A percentile compares a stretch with the other conserved stretches of the same genome.
phyloP scores from a whole-genome alignment of 2,888 invertebrate genomes.

The Anagyrus pseudococci region DNA sequence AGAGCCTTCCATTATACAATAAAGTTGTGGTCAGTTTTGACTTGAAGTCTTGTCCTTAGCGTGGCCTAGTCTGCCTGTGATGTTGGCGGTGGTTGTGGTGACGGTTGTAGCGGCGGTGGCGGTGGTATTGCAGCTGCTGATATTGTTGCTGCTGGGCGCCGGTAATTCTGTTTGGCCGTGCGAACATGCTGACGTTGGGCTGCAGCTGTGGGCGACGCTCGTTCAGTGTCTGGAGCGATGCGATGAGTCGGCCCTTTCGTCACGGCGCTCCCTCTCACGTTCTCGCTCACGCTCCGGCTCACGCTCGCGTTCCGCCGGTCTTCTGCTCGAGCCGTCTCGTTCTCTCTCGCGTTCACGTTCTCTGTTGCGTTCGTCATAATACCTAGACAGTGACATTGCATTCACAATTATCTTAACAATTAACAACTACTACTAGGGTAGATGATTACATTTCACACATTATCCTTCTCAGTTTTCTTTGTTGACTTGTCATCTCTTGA shows the following conservation, averaged over 20 bases:
- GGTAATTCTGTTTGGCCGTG: too few relatives aligned
- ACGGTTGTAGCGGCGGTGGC: not conserved
- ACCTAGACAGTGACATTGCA: conserved; percentile 64
- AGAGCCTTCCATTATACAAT: conserved; percentile 18
- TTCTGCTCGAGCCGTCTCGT: conserved; percentile 67
- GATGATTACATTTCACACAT: conserved; percentile 9
- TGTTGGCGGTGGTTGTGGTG: not conserved
- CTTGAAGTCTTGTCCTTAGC: not conserved
- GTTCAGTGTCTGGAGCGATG: conserved; percentile 74
- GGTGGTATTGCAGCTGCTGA: not conserved
- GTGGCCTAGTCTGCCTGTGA: conserved; percentile 8
- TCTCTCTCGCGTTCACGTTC: conserved; percentile 67
- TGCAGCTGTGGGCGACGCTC: not conserved
- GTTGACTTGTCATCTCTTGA: not conserved
- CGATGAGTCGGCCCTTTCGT: conserved; percentile 66
- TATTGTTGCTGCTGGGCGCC: not conserved
- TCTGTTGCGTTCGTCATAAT: conserved; percentile 89
- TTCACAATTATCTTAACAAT: conserved; percentile 37
- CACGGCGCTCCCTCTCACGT: conserved; percentile 72
- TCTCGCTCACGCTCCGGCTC: conserved; percentile 73
- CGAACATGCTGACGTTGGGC: conserved; percentile 1
- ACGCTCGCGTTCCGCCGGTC: conserved; percentile 67
- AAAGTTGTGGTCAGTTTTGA: not conserved
- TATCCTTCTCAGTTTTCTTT: not conserved
- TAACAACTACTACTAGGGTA: conserved; percentile 34